Evolutionary conservation across 1,140 invertebrate genomes (phyloP).

Genomic region (Mya arenaria): DNA sequence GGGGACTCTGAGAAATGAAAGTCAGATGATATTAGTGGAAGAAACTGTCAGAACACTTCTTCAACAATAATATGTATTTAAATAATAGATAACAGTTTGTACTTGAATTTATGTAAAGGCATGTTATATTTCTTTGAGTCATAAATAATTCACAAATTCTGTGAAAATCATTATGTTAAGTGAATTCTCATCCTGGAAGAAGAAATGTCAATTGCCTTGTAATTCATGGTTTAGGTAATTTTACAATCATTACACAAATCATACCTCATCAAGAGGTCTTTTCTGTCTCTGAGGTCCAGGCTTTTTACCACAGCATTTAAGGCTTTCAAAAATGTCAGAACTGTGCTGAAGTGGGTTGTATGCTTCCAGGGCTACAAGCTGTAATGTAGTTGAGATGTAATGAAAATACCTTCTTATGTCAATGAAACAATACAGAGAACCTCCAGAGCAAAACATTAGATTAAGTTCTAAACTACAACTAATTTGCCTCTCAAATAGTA

Average conservation of each 20-base stretch:
- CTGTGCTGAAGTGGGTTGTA: slow-evolving; percentile 52
- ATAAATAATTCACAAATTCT: neutral
- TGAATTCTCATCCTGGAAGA: neutral
- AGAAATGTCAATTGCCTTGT: too few relatives aligned
- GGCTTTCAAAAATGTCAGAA: slow-evolving; percentile 46
- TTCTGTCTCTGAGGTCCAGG: slow-evolving; percentile 17
- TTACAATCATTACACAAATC: neutral
- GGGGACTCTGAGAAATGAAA: too few relatives aligned
- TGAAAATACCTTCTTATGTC: too few relatives aligned
- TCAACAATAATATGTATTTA: neutral
- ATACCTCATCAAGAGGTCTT: slow-evolving; percentile 25
- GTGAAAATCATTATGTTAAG: neutral
- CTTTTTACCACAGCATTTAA: slow-evolving; percentile 38
- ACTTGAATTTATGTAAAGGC: neutral
- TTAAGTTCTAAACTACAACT: too few relatives aligned
- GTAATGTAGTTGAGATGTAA: too few relatives aligned
- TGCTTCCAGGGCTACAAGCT: slow-evolving; percentile 43
- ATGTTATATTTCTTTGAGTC: neutral
- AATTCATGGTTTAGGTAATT: neutral
- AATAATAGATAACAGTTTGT: too few relatives aligned
- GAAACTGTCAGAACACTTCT: too few relatives aligned
- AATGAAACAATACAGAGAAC: too few relatives aligned
- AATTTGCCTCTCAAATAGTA: too few relatives aligned
- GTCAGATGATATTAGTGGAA: too few relatives aligned
- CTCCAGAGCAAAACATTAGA: too few relatives aligned